Conservation (phyloP, 1,140 invertebrate genomes). For the Calliopsis andreniformis region DNA sequence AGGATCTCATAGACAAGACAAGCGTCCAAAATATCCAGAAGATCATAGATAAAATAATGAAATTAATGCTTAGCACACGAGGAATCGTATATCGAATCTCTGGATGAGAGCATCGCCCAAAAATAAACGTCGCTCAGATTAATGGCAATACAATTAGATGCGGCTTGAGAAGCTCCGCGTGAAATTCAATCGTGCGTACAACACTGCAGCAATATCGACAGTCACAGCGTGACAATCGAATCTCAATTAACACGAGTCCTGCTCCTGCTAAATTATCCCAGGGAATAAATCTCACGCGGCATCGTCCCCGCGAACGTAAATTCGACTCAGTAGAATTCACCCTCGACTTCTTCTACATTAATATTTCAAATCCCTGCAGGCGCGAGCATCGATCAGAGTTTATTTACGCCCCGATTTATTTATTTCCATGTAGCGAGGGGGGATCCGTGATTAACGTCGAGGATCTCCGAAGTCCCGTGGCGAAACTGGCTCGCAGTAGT, state of each 20-base stretch:
- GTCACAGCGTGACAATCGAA: neutral
- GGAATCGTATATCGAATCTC: slow-evolving; percentile 47
- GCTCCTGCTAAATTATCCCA: neutral
- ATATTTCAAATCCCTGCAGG: neutral
- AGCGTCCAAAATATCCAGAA: slow-evolving; percentile 36
- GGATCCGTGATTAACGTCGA: neutral
- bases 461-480: neutral
- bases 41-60: slow-evolving; percentile 40
- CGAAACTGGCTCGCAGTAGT: too few relatives aligned
- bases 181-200: slow-evolving; percentile 26
- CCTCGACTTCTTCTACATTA: neutral
- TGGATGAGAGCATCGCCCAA: slow-evolving; percentile 38
- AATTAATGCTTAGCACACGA: slow-evolving; percentile 47
- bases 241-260: slow-evolving; percentile 10
- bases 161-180: slow-evolving; percentile 6
- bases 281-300: neutral
- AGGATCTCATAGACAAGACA: slow-evolving; percentile 9
- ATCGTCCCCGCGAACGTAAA: neutral
- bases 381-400: neutral
- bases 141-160: slow-evolving; percentile 50
- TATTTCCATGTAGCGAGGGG: neutral
- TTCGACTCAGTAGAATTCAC: neutral
- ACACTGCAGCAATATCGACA: neutral
- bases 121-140: slow-evolving; percentile 49
- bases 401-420: neutral